Conservation (phyloP, 1,140 invertebrate genomes). For the Pemphigus obesinymphae region DNA sequence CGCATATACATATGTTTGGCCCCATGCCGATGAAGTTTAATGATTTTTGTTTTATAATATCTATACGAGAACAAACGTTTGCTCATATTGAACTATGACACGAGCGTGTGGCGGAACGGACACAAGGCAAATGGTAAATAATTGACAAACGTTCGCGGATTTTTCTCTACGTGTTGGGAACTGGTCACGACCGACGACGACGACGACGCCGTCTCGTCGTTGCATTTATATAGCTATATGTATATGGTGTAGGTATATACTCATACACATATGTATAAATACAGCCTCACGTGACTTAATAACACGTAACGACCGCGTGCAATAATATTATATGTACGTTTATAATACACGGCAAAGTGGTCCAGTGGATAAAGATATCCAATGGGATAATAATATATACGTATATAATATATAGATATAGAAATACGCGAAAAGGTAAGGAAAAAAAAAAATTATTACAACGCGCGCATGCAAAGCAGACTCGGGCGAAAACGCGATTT, state of each 20-base stretch:
- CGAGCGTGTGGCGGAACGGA: not conserved
- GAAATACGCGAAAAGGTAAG: not conserved
- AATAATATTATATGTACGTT: slow-evolving; percentile 6
- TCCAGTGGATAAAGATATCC: slow-evolving; percentile 18
- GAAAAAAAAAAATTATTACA: not conserved
- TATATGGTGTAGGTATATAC: not conserved
- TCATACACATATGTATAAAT: not conserved
- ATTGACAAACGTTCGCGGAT: slow-evolving; percentile 28
- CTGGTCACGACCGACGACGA: slow-evolving; percentile 27
- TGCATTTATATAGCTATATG: not conserved
- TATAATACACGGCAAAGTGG: not conserved
- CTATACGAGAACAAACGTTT: not conserved
- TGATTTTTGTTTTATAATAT: not conserved
- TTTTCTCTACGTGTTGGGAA: slow-evolving; percentile 3
- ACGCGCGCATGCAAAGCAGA: not conserved
- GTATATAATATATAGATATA: not conserved
- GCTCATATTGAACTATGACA: slow-evolving; percentile 6
- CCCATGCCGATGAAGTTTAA: not conserved
- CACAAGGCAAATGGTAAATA: not conserved
- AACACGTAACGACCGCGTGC: not conserved
- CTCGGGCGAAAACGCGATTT: not conserved
- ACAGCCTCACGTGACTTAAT: slow-evolving; percentile 5
- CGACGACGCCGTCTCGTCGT: not conserved
- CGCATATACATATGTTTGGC: not conserved
- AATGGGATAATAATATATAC: not conserved